Evolutionary conservation across 2,888 invertebrate species (phyloP).

Genomic region (Machimus rusticus): DNA sequence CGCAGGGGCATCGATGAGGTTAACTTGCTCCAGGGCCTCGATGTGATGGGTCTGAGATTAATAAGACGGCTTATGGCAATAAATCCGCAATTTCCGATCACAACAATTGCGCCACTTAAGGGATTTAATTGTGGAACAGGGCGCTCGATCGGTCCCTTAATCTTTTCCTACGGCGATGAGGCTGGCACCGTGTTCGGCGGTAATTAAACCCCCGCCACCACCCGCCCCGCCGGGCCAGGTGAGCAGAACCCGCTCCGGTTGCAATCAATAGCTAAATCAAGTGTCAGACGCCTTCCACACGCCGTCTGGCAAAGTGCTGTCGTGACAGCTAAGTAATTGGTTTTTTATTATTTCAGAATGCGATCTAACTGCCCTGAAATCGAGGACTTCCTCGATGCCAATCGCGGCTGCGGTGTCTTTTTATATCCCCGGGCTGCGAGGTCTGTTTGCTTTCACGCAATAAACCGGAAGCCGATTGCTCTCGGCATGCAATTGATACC

Average conservation of each 20-base stretch:
- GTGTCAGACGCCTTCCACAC: slow-evolving; percentile 9
- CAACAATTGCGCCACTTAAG: background rate
- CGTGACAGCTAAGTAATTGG: slow-evolving; percentile 42
- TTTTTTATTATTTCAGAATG: slow-evolving; percentile 41
- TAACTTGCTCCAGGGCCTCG: no score
- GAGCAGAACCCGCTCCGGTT: background rate
- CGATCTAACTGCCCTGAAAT: slow-evolving; percentile 39
- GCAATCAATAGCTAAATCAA: slow-evolving; percentile 23
- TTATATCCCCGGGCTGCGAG: background rate
- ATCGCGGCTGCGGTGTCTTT: slow-evolving; percentile 28
- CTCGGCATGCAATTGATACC: slow-evolving; percentile 42
- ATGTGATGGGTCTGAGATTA: background rate
- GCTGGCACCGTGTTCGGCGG: background rate
- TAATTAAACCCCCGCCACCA: background rate
- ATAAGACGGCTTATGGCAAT: background rate
- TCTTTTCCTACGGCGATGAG: background rate
- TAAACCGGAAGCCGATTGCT: slow-evolving; percentile 32
- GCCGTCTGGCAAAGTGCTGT: background rate
- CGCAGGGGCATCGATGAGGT: no score
- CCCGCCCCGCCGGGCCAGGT: background rate
- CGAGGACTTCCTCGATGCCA: slow-evolving; percentile 36
- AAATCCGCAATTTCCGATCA: background rate
- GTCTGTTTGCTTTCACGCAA: slow-evolving; percentile 43
- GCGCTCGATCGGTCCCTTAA: background rate
- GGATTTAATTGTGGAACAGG: background rate